Evolutionary conservation across 1,140 invertebrate species (phyloP).

Genomic region (Magallana ariakensis): DNA sequence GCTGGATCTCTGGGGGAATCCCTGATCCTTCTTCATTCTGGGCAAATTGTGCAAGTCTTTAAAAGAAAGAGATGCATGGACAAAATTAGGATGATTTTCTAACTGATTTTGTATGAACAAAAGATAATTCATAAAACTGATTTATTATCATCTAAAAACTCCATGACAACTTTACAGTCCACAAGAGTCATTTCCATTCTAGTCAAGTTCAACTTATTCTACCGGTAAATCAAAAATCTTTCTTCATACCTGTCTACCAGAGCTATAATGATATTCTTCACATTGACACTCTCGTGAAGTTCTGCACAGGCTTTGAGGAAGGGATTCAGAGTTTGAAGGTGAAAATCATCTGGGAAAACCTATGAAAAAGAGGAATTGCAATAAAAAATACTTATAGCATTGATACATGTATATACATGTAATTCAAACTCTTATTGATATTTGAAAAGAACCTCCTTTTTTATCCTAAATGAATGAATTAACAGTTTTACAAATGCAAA

Average conservation of each 20-base stretch:
- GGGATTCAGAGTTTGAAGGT: constrained; percentile 95
- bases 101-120: background rate
- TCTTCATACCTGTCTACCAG: constrained; percentile 89
- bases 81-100: background rate
- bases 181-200: no score
- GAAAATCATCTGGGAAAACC: constrained; percentile 99
- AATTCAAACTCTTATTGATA: no score
- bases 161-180: no score
- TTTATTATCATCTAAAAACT: no score
- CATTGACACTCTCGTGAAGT: constrained; percentile 95
- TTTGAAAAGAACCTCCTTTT: no score
- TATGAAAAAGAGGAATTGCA: constrained; percentile 74
- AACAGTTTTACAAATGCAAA: no score
- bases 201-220: no score
- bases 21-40: constrained; percentile 84
- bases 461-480: no score
- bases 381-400: background rate
- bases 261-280: constrained; percentile 98
- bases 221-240: no score
- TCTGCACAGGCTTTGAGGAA: constrained; percentile 99
- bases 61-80: background rate
- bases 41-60: constrained; percentile 83
- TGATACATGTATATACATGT: no score
- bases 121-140: background rate
- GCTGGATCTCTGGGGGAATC: constrained; percentile 92